phyloP scores from a whole-genome alignment of 2,888 invertebrate species.

The Augiades crinisus region DNA sequence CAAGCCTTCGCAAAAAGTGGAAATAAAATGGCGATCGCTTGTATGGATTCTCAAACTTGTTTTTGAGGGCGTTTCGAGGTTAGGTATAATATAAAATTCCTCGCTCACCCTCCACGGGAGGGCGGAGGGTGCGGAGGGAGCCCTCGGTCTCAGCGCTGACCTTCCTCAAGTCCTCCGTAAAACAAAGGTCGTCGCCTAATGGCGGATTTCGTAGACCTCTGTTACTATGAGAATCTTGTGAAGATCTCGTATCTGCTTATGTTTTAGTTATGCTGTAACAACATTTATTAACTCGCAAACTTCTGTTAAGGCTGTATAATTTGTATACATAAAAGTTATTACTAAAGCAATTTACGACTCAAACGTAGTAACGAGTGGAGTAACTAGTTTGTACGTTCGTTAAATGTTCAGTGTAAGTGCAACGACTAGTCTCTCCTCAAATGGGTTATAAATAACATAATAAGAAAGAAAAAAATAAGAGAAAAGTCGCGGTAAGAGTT shows the following conservation, averaged over 20 bases:
- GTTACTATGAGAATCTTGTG: neutral
- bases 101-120: slow-evolving; percentile 48
- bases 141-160: slow-evolving; percentile 50
- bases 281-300: too few species aligned
- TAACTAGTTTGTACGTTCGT: too few species aligned
- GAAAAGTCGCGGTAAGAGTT: too few species aligned
- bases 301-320: too few species aligned
- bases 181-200: slow-evolving; percentile 46
- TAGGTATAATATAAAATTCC: slow-evolving; percentile 63
- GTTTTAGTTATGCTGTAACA: too few species aligned
- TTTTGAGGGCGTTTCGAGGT: slow-evolving; percentile 70
- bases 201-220: neutral
- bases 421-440: too few species aligned
- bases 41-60: slow-evolving; percentile 39
- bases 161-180: slow-evolving; percentile 64
- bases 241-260: neutral
- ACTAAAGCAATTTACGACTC: too few species aligned
- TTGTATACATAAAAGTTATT: too few species aligned
- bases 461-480: too few species aligned
- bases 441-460: too few species aligned
- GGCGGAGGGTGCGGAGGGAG: slow-evolving; percentile 27
- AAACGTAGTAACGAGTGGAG: too few species aligned
- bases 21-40: slow-evolving; percentile 33
- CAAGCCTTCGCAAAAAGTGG: slow-evolving; percentile 25
- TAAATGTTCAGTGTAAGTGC: too few species aligned